Evolutionary conservation across 2,888 invertebrate species (phyloP).

Genomic region (Ophonus ardosiacus): DNA sequence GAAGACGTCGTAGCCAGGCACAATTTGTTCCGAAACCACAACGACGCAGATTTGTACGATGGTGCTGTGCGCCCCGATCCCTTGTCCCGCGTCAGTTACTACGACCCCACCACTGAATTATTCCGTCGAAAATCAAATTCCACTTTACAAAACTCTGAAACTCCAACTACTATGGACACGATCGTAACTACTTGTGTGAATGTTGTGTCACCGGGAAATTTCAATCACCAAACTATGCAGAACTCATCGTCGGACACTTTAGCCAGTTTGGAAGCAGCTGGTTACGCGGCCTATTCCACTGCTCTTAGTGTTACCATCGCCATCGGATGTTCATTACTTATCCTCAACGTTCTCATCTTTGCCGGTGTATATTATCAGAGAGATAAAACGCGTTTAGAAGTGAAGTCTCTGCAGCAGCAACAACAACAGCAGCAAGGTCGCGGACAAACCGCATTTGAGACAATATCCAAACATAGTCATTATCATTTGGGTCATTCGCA

Average conservation of each 20-base stretch:
- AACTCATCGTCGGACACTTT: slow-evolving; percentile 87
- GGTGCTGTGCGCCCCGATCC: slow-evolving; percentile 92
- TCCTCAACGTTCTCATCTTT: slow-evolving; percentile 89
- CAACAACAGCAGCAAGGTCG: slow-evolving; percentile 80
- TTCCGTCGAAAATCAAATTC: slow-evolving; percentile 79
- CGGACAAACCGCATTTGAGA: slow-evolving; percentile 79
- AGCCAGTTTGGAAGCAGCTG: slow-evolving; percentile 88
- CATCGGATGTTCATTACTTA: slow-evolving; percentile 88
- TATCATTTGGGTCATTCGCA: slow-evolving; percentile 87
- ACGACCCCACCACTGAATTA: slow-evolving; percentile 81
- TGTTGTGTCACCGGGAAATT: slow-evolving; percentile 78
- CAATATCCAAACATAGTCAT: slow-evolving; percentile 88
- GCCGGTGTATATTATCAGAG: slow-evolving; percentile 91
- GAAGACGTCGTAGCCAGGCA: slow-evolving; percentile 91
- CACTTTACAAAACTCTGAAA: slow-evolving; percentile 80
- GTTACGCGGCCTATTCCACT: slow-evolving; percentile 86
- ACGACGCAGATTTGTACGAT: slow-evolving; percentile 92
- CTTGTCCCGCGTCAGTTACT: slow-evolving; percentile 81
- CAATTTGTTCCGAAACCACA: slow-evolving; percentile 93
- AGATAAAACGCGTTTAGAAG: slow-evolving; percentile 87
- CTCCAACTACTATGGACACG: slow-evolving; percentile 84
- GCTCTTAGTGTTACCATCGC: slow-evolving; percentile 88
- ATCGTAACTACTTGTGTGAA: slow-evolving; percentile 86
- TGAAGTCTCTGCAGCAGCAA: slow-evolving; percentile 87
- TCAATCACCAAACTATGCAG: slow-evolving; percentile 75